A percentile compares a stretch with the other conserved stretches of the same genome.
phyloP scores from a whole-genome alignment of 2,113 vertebrate genomes.

The Polyodon spathula region DNA sequence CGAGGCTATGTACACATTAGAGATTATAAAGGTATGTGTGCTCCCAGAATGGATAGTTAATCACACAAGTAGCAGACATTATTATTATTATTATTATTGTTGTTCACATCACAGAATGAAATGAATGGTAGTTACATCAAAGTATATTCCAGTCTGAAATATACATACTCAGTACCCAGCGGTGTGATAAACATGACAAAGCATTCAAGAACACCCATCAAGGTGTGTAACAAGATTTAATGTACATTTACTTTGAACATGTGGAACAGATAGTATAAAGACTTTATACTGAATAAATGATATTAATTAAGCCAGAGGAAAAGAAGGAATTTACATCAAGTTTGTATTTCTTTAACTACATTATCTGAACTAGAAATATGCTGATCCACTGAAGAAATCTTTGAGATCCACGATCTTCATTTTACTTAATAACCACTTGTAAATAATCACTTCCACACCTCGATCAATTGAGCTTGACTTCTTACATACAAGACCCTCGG shows the following conservation, averaged over 20 bases:
- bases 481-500: slow-evolving; percentile 81
- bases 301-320: slow-evolving; percentile 89
- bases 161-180: too few species aligned
- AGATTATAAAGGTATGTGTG: too few species aligned
- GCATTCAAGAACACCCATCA: slow-evolving; percentile 81
- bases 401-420: slow-evolving; percentile 65
- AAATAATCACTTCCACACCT: slow-evolving; percentile 82
- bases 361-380: slow-evolving; percentile 86
- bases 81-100: too few species aligned
- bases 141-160: too few species aligned
- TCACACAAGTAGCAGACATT: too few species aligned
- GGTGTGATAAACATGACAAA: too few species aligned
- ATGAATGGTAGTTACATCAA: too few species aligned
- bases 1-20: too few species aligned
- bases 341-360: slow-evolving; percentile 77
- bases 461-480: slow-evolving; percentile 86
- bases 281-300: slow-evolving; percentile 97
- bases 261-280: slow-evolving; percentile 96
- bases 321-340: slow-evolving; percentile 90
- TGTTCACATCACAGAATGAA: too few species aligned
- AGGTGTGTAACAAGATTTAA: slow-evolving; percentile 93
- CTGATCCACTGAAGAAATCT: slow-evolving; percentile 78
- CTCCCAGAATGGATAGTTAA: too few species aligned
- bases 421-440: slow-evolving; percentile 46
- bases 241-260: slow-evolving; percentile 98